Evolutionary conservation across 2,888 invertebrate species (phyloP).

Genomic region (Epinotia ramella): DNA sequence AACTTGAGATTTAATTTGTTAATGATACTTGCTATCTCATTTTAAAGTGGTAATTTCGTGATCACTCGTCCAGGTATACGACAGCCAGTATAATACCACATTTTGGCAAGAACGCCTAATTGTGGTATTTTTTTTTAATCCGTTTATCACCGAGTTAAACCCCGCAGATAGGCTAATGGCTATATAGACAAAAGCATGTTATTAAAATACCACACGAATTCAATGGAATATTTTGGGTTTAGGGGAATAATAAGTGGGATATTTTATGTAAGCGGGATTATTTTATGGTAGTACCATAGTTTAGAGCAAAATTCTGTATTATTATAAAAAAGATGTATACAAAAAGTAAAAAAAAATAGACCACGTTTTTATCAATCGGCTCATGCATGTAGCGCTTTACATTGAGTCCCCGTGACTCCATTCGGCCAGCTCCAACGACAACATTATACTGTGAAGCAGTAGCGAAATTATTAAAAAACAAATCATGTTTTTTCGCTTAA

Average conservation of each 20-base stretch:
- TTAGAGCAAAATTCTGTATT: no score
- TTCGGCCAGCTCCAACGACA: constrained; percentile 37
- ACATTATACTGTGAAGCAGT: constrained; percentile 22
- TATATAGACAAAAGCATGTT: background rate
- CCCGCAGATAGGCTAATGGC: background rate
- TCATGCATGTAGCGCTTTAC: constrained; percentile 57
- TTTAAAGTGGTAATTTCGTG: background rate
- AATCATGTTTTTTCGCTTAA: constrained; percentile 1
- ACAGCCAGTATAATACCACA: background rate
- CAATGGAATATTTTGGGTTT: background rate
- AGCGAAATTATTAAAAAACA: constrained; percentile 10
- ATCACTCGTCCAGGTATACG: background rate
- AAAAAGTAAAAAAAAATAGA: background rate
- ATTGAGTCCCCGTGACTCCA: constrained; percentile 57
- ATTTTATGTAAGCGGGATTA: no score
- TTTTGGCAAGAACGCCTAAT: background rate
- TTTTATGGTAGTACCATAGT: no score
- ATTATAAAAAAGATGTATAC: background rate
- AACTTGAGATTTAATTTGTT: background rate
- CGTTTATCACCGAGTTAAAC: background rate
- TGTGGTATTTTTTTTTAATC: background rate
- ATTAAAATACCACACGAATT: background rate
- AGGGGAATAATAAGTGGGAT: background rate
- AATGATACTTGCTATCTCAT: background rate
- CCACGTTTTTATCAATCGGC: constrained; percentile 1